phyloP scores from a whole-genome alignment of 2,113 vertebrate species.

The Rafetus swinhoei region DNA sequence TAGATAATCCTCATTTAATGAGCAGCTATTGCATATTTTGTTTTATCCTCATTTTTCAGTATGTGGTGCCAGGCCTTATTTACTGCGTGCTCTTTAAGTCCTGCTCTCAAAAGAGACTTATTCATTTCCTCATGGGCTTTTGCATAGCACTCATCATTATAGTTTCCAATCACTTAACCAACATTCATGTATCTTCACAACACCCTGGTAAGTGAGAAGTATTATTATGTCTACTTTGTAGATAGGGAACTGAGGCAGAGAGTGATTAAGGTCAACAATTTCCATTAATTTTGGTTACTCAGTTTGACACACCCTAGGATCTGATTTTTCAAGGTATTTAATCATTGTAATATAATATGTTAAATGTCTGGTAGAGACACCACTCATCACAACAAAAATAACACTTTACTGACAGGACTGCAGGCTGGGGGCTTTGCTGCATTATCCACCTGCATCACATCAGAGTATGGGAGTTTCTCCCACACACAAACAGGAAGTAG shows the following conservation, averaged over 20 bases:
- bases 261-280: background rate
- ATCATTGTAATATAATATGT: background rate
- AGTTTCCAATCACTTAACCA: background rate
- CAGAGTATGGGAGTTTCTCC: background rate
- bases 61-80: background rate
- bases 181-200: background rate
- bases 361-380: background rate
- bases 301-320: slow-evolving; percentile 15
- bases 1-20: background rate
- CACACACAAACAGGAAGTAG: background rate
- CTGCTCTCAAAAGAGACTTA: background rate
- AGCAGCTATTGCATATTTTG: background rate
- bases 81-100: background rate
- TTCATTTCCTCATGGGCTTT: background rate
- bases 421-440: background rate
- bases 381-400: background rate
- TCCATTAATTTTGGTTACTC: slow-evolving; percentile 13
- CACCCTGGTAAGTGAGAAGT: no score
- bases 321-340: slow-evolving; percentile 10
- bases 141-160: no score
- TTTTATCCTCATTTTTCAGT: background rate
- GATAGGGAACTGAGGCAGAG: background rate
- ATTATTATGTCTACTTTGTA: background rate
- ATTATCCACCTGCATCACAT: background rate
- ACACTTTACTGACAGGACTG: background rate